Evolutionary conservation across 2,888 invertebrate genomes (phyloP), one percentile per base, ranked within the genome.

Genomic region (Andrena bicolor): DNA sequence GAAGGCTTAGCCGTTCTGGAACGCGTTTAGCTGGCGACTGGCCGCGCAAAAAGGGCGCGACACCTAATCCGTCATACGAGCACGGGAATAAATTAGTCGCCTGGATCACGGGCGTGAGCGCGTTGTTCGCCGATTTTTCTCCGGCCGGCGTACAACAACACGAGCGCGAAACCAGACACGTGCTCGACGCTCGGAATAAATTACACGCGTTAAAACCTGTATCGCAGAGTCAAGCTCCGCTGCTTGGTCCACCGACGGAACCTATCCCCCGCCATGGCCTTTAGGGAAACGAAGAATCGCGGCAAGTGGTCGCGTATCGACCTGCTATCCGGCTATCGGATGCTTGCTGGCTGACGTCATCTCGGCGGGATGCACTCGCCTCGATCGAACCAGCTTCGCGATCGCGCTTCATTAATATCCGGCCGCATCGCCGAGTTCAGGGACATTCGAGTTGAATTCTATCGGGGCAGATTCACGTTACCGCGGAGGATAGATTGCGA

Each of bases 1-100:
- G 51, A 71, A 53, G 75, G 79, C 80, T 88, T 88, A 84, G 71
- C 71, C 72, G 66, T 74, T 76, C 76, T 80, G 76, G 84, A 84
- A 74, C 84, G 84, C 73, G 76, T 69, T 63, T 53, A 35, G 26
- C 76, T 71, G 68, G 75, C 64, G 60, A 69, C 64, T 66, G 35
- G 73, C 10, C 51, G 48, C 70, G 65, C 53, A 51, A 60, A 76
- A 65, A 72, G 65, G 64, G 58, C 49, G 72, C 73, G 77, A 74
- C 79, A 61, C 65, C 77, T 66, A 74, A 82, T 81, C 81, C 60
- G 53, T 64, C 61, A 70, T 58, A 56, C 56, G 30, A 49, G 32
- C 53, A 41, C 68, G 41, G 7, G 66, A 69, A 76, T 82, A 72
- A 72, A 73, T 81, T 60, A 68, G 35, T 5, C 73, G 69, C 8